These are phyloP conservation scores for Gallinago paraguaiae DNA, from an alignment of 2,113 vertebrate genomes.

Conservation along the genomic window DNA sequence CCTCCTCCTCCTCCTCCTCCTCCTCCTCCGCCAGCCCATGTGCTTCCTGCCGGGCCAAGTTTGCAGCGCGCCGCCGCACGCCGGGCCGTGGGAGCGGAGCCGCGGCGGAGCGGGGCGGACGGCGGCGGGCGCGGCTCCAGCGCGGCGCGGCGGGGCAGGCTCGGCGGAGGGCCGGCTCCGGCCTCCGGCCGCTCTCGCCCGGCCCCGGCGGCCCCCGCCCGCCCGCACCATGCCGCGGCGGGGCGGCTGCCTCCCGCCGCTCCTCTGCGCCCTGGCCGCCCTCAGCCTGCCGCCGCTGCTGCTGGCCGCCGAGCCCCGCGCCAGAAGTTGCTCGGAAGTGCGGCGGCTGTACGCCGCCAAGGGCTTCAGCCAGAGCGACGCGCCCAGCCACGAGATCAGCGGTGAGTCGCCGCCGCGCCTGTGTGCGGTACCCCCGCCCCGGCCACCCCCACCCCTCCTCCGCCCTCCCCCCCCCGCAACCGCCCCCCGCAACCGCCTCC, in stretches of 20 bases:
- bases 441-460: not conserved
- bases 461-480: not conserved
- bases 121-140: not conserved
- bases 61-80: no score
- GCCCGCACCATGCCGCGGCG: conserved; percentile 62
- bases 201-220: not conserved
- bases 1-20: no score
- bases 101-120: not conserved
- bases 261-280: conserved; percentile 72
- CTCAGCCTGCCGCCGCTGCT: conserved; percentile 57
- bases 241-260: conserved; percentile 63
- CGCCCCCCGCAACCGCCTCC: not conserved
- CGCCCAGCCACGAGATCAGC: no score
- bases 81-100: not conserved
- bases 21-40: no score
- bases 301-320: conserved; percentile 81
- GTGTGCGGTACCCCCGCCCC: not conserved
- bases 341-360: no score
- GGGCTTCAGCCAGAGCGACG: no score
- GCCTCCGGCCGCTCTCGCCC: not conserved
- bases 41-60: no score
- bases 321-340: conserved; percentile 80
- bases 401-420: no score
- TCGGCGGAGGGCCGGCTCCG: not conserved
- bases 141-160: not conserved